phyloP scores from a whole-genome alignment of 2,113 vertebrate genomes.

The Corythornis madagascariensis region DNA sequence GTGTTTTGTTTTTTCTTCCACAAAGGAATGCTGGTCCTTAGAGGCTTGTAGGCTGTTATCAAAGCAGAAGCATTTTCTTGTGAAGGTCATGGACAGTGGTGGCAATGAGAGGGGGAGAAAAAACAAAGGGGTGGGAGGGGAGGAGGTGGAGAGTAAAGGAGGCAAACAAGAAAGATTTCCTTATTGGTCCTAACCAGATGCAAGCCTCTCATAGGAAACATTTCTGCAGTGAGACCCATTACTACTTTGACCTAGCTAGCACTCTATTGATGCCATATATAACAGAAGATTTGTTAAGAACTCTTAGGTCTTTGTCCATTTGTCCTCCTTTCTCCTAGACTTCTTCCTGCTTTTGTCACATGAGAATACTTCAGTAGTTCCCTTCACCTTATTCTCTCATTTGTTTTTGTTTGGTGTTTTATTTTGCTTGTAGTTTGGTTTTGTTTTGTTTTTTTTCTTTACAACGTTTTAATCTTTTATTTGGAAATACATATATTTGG shows the following conservation, averaged over 20 bases:
- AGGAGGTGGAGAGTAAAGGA: neutral
- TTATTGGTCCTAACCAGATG: conserved; percentile 26
- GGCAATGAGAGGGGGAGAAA: neutral
- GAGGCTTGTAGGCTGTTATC: conserved; percentile 68
- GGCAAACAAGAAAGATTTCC: neutral
- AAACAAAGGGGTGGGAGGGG: neutral
- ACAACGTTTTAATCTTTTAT: neutral
- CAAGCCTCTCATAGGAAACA: conserved; percentile 35
- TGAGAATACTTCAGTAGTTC: neutral
- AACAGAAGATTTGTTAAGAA: neutral
- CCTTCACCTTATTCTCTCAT: neutral
- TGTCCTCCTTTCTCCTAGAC: neutral
- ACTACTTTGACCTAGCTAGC: neutral
- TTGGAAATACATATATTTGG: neutral
- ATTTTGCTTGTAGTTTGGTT: too few relatives aligned
- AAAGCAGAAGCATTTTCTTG: conserved; percentile 59
- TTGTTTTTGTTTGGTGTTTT: neutral
- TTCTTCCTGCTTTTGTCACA: neutral
- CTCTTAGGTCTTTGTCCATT: neutral
- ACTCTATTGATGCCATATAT: neutral
- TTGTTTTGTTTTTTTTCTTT: too few relatives aligned
- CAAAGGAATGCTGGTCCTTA: conserved; percentile 57
- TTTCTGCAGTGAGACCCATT: conserved; percentile 28
- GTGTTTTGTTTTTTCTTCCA: conserved; percentile 65
- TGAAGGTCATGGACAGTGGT: conserved; percentile 69